phyloP scores from a whole-genome alignment of 1,140 invertebrate species.

The Drosophila triauraria region DNA sequence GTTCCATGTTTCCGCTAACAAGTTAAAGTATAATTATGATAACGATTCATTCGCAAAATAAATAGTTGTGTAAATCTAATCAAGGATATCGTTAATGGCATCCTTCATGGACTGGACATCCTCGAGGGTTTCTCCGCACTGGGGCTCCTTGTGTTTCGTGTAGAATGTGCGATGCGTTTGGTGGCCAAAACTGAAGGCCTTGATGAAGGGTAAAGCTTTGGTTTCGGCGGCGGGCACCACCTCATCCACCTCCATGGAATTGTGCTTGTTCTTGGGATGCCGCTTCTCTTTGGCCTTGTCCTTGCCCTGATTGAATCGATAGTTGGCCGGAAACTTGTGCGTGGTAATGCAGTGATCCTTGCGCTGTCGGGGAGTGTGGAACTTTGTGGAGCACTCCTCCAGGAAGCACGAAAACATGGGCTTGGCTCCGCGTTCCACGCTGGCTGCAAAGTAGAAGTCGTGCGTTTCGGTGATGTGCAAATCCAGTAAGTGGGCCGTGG shows the following conservation, averaged over 20 bases:
- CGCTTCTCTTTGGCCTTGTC: slow-evolving; percentile 32
- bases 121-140: slow-evolving; percentile 29
- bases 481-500: slow-evolving; percentile 89
- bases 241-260: slow-evolving; percentile 60
- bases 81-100: slow-evolving; percentile 56
- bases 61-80: slow-evolving; percentile 62
- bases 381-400: slow-evolving; percentile 88
- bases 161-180: slow-evolving; percentile 51
- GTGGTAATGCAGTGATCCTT: slow-evolving; percentile 87
- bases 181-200: slow-evolving; percentile 56
- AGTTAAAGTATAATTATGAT: slow-evolving; percentile 36
- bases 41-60: slow-evolving; percentile 61
- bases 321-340: slow-evolving; percentile 89
- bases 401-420: slow-evolving; percentile 89
- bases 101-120: slow-evolving; percentile 59
- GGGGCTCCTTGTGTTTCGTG: slow-evolving; percentile 7
- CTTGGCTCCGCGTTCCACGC: slow-evolving; percentile 86
- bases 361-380: slow-evolving; percentile 86
- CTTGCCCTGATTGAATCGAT: slow-evolving; percentile 86
- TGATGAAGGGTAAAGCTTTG: slow-evolving; percentile 25
- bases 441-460: slow-evolving; percentile 88
- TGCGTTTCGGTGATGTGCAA: slow-evolving; percentile 90
- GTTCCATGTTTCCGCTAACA: slow-evolving; percentile 45
- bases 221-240: neutral
- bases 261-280: neutral